Conservation (phyloP, 2,888 invertebrate genomes). For the Drosophila vallismaia region DNA sequence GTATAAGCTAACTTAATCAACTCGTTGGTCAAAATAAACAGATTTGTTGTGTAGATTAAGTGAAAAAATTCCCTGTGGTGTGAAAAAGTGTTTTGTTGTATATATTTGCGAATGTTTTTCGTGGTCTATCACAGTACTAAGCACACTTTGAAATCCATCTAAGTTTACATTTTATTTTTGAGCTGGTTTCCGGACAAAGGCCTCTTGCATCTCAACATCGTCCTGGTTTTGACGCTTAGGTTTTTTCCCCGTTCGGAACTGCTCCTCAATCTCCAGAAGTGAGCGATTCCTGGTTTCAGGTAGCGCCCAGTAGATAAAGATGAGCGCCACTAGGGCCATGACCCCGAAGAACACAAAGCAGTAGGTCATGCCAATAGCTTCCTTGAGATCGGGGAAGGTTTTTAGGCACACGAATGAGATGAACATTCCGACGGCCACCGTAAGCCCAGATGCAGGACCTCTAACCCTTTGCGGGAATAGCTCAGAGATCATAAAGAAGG, state of each 20-base stretch:
- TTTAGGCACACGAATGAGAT: slow-evolving; percentile 89
- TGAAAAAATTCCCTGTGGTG: neutral
- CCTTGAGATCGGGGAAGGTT: slow-evolving; percentile 87
- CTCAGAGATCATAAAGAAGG: slow-evolving; percentile 91
- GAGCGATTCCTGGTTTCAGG: slow-evolving; percentile 90
- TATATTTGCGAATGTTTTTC: slow-evolving; percentile 1
- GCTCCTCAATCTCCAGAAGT: slow-evolving; percentile 88
- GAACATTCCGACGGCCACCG: slow-evolving; percentile 87
- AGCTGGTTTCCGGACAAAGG: slow-evolving; percentile 37
- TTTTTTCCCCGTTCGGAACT: slow-evolving; percentile 65
- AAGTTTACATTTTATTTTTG: neutral
- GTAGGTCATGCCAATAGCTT: slow-evolving; percentile 85
- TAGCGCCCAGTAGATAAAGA: slow-evolving; percentile 86
- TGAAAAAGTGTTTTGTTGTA: neutral
- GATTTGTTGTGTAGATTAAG: neutral
- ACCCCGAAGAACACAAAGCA: slow-evolving; percentile 87
- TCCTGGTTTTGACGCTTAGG: slow-evolving; percentile 10
- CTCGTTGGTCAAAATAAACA: slow-evolving; percentile 16
- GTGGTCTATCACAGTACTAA: slow-evolving; percentile 60
- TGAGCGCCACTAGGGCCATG: slow-evolving; percentile 86
- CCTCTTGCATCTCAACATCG: slow-evolving; percentile 73
- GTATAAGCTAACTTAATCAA: slow-evolving; percentile 26
- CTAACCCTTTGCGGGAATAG: slow-evolving; percentile 87
- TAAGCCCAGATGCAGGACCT: slow-evolving; percentile 88
- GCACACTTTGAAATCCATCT: slow-evolving; percentile 17